Evolutionary conservation across 1,140 invertebrate species (phyloP).

Genomic region (Caenorhabditis latens): DNA sequence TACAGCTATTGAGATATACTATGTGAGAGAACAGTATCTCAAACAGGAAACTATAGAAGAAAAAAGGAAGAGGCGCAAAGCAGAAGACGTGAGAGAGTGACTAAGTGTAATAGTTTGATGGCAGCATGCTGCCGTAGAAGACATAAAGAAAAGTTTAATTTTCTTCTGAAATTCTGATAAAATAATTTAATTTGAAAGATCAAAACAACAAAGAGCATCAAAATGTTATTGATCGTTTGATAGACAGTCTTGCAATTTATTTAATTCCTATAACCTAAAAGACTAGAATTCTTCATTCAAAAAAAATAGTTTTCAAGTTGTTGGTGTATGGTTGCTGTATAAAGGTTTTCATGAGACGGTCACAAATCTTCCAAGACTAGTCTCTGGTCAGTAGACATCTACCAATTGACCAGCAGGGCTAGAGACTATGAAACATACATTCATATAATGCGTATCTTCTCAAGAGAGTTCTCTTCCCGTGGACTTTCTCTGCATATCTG

Average conservation of each 20-base stretch:
- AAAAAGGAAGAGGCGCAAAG: background rate
- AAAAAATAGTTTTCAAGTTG: too few species aligned
- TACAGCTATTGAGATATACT: background rate
- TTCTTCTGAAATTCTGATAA: too few species aligned
- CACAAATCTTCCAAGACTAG: too few species aligned
- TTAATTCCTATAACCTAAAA: too few species aligned
- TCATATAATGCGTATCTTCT: slow-evolving; percentile 8
- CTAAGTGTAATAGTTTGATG: slow-evolving; percentile 8
- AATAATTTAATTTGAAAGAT: too few species aligned
- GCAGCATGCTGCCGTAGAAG: background rate
- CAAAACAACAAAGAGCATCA: too few species aligned
- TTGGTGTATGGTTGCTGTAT: too few species aligned
- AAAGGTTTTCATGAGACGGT: too few species aligned
- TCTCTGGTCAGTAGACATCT: background rate
- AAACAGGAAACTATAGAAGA: background rate
- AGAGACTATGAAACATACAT: background rate
- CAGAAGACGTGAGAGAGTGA: background rate
- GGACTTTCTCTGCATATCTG: slow-evolving; percentile 28
- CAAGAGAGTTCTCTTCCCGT: slow-evolving; percentile 34
- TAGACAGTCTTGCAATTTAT: too few species aligned
- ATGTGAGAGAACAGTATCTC: background rate
- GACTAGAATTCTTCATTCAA: too few species aligned
- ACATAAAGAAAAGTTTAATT: background rate
- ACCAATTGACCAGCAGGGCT: background rate
- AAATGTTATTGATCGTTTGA: too few species aligned